Percentiles rank a stretch among this genome's conserved stretches.
These are phyloP conservation scores for Passer domesticus DNA, from an alignment of 2,113 vertebrate genomes.

Conservation along the genomic window DNA sequence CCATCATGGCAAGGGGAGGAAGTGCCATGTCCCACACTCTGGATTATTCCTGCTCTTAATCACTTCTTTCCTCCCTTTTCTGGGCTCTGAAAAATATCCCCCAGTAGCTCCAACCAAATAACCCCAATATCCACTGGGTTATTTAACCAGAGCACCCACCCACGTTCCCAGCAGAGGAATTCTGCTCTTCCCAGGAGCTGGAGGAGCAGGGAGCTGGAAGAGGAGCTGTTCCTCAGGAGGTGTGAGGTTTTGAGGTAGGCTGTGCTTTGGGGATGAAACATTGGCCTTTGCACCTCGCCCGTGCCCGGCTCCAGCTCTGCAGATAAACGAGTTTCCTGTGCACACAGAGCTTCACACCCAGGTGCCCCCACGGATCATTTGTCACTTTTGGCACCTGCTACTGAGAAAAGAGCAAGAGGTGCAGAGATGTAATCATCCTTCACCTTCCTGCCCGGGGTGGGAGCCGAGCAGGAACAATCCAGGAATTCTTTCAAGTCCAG, in stretches of 20 bases:
- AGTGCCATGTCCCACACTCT: accelerated
- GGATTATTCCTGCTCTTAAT: not conserved
- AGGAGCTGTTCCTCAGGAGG: not conserved
- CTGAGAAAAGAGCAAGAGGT: constrained; percentile 51
- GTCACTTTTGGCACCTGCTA: constrained; percentile 67
- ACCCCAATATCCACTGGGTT: not conserved
- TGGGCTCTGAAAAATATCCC: not conserved
- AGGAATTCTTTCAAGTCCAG: constrained; percentile 21
- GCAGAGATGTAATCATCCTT: constrained; percentile 74
- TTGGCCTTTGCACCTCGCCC: constrained; percentile 25
- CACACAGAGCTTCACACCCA: constrained; percentile 51
- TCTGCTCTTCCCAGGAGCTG: not conserved
- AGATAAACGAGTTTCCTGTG: constrained; percentile 67
- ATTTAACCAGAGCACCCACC: accelerated
- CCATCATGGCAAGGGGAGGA: not conserved
- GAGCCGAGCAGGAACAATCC: not conserved
- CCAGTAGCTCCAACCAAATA: not conserved
- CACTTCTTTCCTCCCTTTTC: not conserved
- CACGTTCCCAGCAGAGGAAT: accelerated
- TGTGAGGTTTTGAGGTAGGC: not conserved
- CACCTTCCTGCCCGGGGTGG: constrained; percentile 63
- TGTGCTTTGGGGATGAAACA: constrained; percentile 3
- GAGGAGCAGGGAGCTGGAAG: not conserved
- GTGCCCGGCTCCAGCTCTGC: constrained; percentile 35
- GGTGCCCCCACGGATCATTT: constrained; percentile 59